Evolutionary conservation across 2,797 vertebrate species (phyloP), one percentile per base, ranked within the genome.

Genomic region (Aplochiton taeniatus): DNA sequence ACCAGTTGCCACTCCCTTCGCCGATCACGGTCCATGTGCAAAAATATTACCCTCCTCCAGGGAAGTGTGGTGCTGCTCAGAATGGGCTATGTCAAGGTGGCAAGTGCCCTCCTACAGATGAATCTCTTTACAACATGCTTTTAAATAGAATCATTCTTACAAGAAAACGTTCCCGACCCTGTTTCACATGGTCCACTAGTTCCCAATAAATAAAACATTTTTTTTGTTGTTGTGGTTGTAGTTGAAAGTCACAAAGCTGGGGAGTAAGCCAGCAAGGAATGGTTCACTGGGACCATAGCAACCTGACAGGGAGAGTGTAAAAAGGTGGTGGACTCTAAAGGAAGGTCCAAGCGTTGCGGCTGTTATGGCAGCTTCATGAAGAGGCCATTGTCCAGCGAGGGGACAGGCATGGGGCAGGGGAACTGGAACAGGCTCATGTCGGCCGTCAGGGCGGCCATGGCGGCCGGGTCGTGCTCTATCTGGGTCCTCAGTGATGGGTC

Each of bases 381-480:
- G 77, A 99, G 90, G 59, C 96, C 94, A 53, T 95, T 94, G 72
- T 98, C 97, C 65, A 98, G 92, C 67, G 95, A 94, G 48, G 95
- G 92, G 0, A 93, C 95, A 0, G 93, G 92, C 87, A 96, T 94
- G 0, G 96, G 94, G 77, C 96, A 99, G 2, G 96, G 97, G 86
- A 98, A 99, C 74, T 97, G 97, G 64, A 94, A 94, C 53, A 94
- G 90, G 86, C 95, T 98, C 94, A 98, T 98, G 85, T 99, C 97
- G 0, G 98, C 95, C 9, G 96, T 97, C 81, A 99, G 89, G 9
- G 97, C 96, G 0, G 97, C 97, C 95, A 99, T 95, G 18, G 97
- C 96, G 0, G 97, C 94, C 1, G 97, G 95, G 73, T 99, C 96
- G 55, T 99, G 96, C 83, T 97, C 96, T 46, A 99, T 99, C 87